phyloP scores from a whole-genome alignment of 23 tunicate genomes.

The Phallusia fumigata region DNA sequence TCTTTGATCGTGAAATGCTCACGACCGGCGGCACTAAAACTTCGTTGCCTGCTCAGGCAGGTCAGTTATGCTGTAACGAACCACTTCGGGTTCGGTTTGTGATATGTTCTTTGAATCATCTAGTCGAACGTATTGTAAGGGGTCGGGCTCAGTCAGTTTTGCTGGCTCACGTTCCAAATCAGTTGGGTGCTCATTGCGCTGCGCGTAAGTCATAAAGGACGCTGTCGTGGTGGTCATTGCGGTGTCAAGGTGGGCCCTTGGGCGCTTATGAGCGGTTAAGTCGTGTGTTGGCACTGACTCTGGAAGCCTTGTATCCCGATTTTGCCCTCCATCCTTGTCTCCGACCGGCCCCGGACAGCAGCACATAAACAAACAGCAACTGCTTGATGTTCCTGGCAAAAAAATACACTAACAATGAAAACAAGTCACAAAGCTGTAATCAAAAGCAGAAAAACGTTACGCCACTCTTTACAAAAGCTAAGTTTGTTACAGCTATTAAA shows the following conservation, averaged over 20 bases:
- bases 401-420: no score
- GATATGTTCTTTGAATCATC: not conserved
- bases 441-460: no score
- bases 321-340: not conserved
- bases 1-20: no score
- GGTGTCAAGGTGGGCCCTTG: constrained; percentile 1
- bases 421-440: no score
- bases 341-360: not conserved
- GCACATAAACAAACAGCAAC: constrained; percentile 10
- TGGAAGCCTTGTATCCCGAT: not conserved
- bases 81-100: not conserved
- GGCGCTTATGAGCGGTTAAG: constrained; percentile 15
- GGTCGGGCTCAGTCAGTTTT: not conserved
- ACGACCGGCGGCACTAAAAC: not conserved
- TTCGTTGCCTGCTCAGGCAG: not conserved
- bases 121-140: not conserved
- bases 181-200: constrained; percentile 14
- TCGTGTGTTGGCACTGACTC: constrained; percentile 22
- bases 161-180: not conserved
- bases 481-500: no score
- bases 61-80: constrained; percentile 3
- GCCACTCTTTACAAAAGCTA: no score
- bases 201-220: constrained; percentile 10
- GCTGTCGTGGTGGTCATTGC: constrained; percentile 28
- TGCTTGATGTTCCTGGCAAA: no score